phyloP scores from a whole-genome alignment of 2,113 vertebrate genomes.

The Empidonax alnorum region DNA sequence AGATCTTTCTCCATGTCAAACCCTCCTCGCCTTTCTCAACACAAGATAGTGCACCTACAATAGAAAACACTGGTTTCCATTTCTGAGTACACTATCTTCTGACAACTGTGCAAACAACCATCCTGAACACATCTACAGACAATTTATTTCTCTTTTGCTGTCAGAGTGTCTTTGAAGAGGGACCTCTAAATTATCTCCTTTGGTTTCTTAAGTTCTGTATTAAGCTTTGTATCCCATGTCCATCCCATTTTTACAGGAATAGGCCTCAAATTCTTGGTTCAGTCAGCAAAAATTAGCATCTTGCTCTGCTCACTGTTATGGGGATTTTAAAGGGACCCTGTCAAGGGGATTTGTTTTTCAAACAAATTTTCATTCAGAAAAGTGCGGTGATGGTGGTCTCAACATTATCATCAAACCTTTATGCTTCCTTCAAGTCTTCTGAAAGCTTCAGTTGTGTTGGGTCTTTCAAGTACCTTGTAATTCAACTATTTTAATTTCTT shows the following conservation, averaged over 20 bases:
- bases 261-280: neutral
- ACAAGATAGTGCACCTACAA: neutral
- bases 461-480: neutral
- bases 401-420: neutral
- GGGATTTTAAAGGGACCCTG: neutral
- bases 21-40: neutral
- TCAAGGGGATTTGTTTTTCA: neutral
- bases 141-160: neutral
- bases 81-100: neutral
- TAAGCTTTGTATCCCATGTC: neutral
- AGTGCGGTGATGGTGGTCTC: neutral
- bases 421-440: neutral
- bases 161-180: neutral
- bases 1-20: neutral
- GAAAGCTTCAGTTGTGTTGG: neutral
- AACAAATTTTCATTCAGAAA: neutral
- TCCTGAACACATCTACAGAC: neutral
- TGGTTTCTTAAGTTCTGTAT: neutral
- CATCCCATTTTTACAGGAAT: neutral
- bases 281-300: neutral
- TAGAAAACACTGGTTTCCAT: neutral
- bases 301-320: neutral
- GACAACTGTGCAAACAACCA: neutral
- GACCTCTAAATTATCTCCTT: neutral
- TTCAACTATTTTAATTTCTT: neutral